Evolutionary conservation across 1,140 invertebrate species (phyloP).

Genomic region (Papilio helenus): DNA sequence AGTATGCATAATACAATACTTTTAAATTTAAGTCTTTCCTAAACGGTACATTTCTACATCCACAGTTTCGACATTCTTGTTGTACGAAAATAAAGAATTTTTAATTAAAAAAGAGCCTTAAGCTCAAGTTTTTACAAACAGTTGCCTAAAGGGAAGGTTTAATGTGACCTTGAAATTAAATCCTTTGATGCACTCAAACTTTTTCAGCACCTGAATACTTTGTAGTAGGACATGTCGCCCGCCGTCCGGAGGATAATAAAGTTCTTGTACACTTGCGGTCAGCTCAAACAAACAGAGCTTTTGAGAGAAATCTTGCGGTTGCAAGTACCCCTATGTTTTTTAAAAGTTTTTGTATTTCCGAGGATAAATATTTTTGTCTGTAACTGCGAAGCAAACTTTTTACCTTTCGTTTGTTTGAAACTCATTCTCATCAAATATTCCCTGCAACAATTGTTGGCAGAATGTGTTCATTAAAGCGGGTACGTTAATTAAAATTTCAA

Average conservation of each 20-base stretch:
- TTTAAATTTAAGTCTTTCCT: not conserved
- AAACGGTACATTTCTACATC: not conserved
- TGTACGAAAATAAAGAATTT: no score
- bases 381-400: not conserved
- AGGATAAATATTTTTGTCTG: not conserved
- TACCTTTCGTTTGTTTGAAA: not conserved
- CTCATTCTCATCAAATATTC: slow-evolving; percentile 6
- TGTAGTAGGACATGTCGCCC: not conserved
- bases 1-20: not conserved
- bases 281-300: not conserved
- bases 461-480: not conserved
- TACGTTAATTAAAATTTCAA: not conserved
- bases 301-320: not conserved
- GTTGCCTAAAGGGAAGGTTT: not conserved
- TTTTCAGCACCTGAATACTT: not conserved
- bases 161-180: not conserved
- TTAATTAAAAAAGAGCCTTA: no score
- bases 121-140: not conserved
- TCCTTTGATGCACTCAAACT: not conserved
- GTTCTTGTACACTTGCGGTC: not conserved
- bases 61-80: no score
- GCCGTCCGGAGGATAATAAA: not conserved
- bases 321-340: not conserved
- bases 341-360: not conserved
- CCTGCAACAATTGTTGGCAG: not conserved